phyloP scores from a whole-genome alignment of 2,113 vertebrate species.

The Urocolius indicus region DNA sequence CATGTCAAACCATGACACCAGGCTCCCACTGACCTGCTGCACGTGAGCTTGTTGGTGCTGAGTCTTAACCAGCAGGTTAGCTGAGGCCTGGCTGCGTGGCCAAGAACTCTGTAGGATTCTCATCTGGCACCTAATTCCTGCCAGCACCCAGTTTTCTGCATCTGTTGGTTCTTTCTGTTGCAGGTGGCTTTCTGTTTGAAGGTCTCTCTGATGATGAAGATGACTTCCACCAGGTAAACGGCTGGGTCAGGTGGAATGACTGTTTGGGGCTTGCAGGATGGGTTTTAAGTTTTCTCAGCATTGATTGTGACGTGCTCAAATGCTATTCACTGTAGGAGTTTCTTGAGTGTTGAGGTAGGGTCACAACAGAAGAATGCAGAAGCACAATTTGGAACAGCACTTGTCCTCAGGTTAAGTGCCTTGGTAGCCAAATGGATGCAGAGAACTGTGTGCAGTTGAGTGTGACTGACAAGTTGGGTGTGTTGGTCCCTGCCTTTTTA shows the following conservation, averaged over 20 bases:
- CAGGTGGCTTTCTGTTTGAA: constrained; percentile 96
- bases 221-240: constrained; percentile 89
- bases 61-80: fast-evolving
- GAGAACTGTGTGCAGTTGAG: background rate
- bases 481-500: background rate
- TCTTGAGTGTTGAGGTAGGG: background rate
- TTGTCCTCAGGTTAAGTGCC: background rate
- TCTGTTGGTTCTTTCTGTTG: background rate
- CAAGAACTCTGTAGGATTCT: fast-evolving
- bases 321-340: background rate
- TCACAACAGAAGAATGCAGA: background rate
- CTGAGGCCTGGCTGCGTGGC: background rate
- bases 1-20: too few relatives aligned
- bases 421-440: background rate
- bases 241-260: fast-evolving
- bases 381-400: background rate
- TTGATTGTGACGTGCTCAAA: background rate
- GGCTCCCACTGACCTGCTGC: background rate
- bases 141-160: background rate
- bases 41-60: background rate
- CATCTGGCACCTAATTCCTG: fast-evolving
- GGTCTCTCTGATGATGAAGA: constrained; percentile 96
- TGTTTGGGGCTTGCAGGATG: background rate
- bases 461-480: background rate
- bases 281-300: background rate